phyloP scores from a whole-genome alignment of 2,113 vertebrate genomes.

The Sporophila hypoxantha region DNA sequence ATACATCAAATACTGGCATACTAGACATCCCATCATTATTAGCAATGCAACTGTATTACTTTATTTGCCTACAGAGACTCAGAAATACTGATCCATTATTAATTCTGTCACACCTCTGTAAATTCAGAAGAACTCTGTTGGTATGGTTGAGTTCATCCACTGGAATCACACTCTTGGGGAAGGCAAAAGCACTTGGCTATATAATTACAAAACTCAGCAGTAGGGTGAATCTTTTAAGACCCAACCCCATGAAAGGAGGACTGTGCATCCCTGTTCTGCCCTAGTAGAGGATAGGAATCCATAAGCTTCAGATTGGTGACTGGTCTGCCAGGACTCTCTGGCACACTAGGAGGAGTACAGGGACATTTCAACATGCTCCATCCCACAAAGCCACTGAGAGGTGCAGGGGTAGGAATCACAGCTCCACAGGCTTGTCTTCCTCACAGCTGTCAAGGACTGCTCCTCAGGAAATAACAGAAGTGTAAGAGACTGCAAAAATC shows the following conservation, averaged over 20 bases:
- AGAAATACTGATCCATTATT: neutral
- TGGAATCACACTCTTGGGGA: neutral
- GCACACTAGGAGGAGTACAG: neutral
- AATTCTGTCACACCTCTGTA: neutral
- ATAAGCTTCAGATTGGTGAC: accelerated
- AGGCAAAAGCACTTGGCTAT: neutral
- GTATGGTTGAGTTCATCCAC: neutral
- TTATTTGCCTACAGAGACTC: neutral
- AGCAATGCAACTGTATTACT: neutral
- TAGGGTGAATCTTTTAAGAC: neutral
- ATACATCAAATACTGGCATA: neutral
- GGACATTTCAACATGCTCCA: neutral
- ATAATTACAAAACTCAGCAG: neutral
- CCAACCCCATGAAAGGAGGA: neutral
- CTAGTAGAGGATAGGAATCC: neutral
- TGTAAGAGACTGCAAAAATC: neutral
- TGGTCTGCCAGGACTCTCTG: neutral
- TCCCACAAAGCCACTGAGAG: neutral
- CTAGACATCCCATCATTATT: neutral
- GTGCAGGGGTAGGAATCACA: neutral
- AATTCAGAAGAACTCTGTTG: neutral
- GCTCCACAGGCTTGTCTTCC: neutral
- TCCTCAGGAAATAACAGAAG: neutral
- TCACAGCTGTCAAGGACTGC: neutral
- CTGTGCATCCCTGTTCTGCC: neutral